Evolutionary conservation across 1,140 invertebrate genomes (phyloP), one percentile per base, ranked within the genome.

Genomic region (Cyphomyrmex costatus): DNA sequence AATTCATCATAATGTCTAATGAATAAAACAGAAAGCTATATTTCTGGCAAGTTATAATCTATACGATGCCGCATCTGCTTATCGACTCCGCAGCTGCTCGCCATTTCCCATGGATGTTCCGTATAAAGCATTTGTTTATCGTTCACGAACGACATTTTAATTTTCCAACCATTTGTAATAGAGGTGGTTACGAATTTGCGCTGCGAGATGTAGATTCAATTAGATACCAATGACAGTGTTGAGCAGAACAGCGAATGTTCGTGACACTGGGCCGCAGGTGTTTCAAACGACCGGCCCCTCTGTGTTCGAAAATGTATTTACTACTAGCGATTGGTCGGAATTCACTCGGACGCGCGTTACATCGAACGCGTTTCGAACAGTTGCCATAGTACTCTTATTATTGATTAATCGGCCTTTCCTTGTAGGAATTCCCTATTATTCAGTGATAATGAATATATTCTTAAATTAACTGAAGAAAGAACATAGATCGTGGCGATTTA

Each of bases 241-340:
- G 53, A 12, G 36, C 4, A 74, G 79, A 21, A 56, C 66, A 46
- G 51, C 66, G 79, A 83, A 74, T 83, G 66, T 21, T 83, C 68
- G 79, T 83, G 79, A 83, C 79, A 74, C 53, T 60, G 68, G 51
- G 79, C 14, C 79, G 79, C 79, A 83, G 79, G 79, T 83, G 79
- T 73, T 83, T 30, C 53, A 56, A 83, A 83, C 68, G 79, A 83
- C 79, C 79, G 27, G 36, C 71, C 68, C 71, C 68, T 73, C 19
- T 42, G 53, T 83, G 79, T 74, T 60, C 79, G 68, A 53, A 83
- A 83, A 83, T 73, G 79, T 83, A 83, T 83, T 83, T 74, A 83
- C 79, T 74, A 74, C 66, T 49, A 83, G 53, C 79, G 68, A 83
- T 73, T 49, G 79, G 79, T 58, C n/a, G 79, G 68, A 74, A 83